Base-by-base conservation (phyloP, 1,140 invertebrate species). In the Aphelenchoides fujianensis region DNA sequence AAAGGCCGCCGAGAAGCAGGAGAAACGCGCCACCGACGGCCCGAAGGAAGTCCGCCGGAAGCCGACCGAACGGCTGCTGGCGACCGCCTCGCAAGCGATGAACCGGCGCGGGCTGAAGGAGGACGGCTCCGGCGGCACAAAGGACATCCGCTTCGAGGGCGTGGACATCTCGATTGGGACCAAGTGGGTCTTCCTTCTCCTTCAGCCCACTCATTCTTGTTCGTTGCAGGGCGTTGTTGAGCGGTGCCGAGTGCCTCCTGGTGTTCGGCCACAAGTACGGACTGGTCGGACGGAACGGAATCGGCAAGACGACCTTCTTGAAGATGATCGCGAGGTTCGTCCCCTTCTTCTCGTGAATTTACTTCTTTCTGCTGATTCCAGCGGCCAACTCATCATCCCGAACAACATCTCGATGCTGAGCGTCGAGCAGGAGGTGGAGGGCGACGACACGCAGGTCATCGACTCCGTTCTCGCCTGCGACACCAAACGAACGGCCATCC, bases 141-240 rank as follows among this genome's bases (percentile, higher is more conserved):
- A 92, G 85, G 95, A 98, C 85, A 95, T 98, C 81, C 90, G 92
- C 84, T 94, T 98, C 86, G 95, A 98, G 87, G 96, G 97, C 86
- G 97, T 98, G 87, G 96, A 98, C 87, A 90, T 98, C 74, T 91
- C 94, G 5, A 97, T 93, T 87, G 95, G 95, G n/a, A 93, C 67
- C 66, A 72, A 79, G 72, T 54, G 64, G 16, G 2, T 23, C 34
- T 48, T 23, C 30, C 52, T n/a, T n/a, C n/a, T n/a, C n/a, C n/a
- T n/a, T n/a, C n/a, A n/a, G n/a, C n/a, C n/a, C n/a, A n/a, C n/a
- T n/a, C n/a, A n/a, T n/a, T n/a, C n/a, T n/a, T n/a, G n/a, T n/a
- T n/a, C n/a, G n/a, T n/a, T n/a, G n/a, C n/a, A n/a, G n/a, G n/a
- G n/a, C n/a, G n/a, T n/a, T n/a, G n/a, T n/a, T n/a, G n/a, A n/a